Base-by-base conservation (phyloP, 2,113 vertebrate genomes). In the Stegastes partitus region DNA sequence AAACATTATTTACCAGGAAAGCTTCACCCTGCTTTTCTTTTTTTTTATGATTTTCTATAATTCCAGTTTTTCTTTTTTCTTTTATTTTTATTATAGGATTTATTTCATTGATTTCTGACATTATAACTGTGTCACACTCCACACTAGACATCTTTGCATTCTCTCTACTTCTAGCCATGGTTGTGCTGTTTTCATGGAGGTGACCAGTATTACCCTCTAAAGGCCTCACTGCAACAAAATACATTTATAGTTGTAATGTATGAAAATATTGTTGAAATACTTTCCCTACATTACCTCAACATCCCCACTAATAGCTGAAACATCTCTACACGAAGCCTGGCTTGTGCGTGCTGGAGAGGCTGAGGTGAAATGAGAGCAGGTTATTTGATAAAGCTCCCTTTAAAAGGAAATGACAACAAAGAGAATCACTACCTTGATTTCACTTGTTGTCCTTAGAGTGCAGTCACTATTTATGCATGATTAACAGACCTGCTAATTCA, bases 401-500 rank as follows among this genome's bases (percentile, higher is more conserved):
- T 89, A 83, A 92, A 79, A 84, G 79, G 77, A 86, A 86, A 84
- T 78, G 90, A 92, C 89, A 89, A 81, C 85, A 86, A 83, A 84
- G 81, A 81, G 84, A 91, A 87, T 81, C 59, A 19, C 58, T 87
- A 84, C 84, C 80, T 83, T 66, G 82, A 81, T 88, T 82, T 63
- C 80, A 86, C 77, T 76, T 83, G 63, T 59, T 85, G 85, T 92
- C 88, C 86, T 92, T 63, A 56, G 83, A 90, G 89, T 83, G 84
- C 66, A 58, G 49, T 89, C 79, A 81, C 81, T 84, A 84, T 90
- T 85, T 93, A 91, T 89, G 87, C 91, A 92, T 93, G 92, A 93
- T 93, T 94, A 93, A 89, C 87, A 92, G 75, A 74, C 82, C 86
- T 86, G 89, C 86, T 92, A 87, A 87, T 94, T 92, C 89, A 93